A percentile compares a stretch with the other conserved stretches of the same genome.
Conservation (phyloP, 2,888 invertebrate species). For the Agrotis exclamationis region DNA sequence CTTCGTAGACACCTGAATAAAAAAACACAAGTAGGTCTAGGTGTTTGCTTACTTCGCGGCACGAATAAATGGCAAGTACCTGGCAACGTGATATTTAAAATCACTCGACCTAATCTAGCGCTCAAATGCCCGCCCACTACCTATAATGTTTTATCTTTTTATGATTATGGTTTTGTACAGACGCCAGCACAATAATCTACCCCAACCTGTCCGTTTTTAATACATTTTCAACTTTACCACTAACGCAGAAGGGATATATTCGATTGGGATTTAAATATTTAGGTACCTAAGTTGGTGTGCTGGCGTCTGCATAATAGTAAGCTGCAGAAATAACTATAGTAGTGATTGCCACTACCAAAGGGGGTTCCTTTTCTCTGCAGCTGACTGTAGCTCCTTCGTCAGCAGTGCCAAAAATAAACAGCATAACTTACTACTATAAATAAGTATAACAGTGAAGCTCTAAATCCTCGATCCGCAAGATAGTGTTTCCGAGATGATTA, state of each 20-base stretch:
- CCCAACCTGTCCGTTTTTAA: too few species aligned
- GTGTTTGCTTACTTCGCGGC: constrained; percentile 37
- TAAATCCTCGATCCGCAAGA: constrained; percentile 36
- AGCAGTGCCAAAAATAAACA: constrained; percentile 28
- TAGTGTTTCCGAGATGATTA: constrained; percentile 25
- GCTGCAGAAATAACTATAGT: too few species aligned
- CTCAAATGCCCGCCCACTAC: constrained; percentile 53
- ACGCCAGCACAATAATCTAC: too few species aligned
- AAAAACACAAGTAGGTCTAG: constrained; percentile 35
- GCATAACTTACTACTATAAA: too few species aligned
- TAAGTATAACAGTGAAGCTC: constrained; percentile 27
- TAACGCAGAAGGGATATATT: too few species aligned
- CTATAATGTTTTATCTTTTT: constrained; percentile 40
- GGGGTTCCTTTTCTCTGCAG: too few species aligned
- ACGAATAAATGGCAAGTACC: constrained; percentile 57
- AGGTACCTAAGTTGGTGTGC: too few species aligned
- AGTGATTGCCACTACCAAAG: too few species aligned
- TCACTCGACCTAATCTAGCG: constrained; percentile 60
- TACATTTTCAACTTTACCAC: too few species aligned
- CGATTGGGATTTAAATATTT: too few species aligned
- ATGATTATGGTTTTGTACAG: constrained; percentile 9
- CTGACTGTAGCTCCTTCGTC: constrained; percentile 11
- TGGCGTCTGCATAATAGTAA: too few species aligned
- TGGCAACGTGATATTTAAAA: constrained; percentile 59
- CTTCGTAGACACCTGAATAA: constrained; percentile 18